Base-by-base conservation (phyloP, 1,140 invertebrate species). In the Drosophila ananassae region DNA sequence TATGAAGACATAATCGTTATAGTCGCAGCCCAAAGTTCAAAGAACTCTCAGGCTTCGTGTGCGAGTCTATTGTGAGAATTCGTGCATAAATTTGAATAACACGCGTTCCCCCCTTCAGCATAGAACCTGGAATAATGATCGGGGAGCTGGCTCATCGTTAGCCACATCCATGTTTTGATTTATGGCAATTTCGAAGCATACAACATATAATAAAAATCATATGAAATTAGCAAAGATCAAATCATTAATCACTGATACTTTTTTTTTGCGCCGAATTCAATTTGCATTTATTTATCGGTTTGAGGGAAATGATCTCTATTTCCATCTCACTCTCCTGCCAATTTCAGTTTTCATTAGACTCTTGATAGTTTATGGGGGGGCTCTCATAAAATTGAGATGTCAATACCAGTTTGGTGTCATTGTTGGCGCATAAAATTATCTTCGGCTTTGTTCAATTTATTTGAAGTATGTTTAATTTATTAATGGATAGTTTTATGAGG, bases 1-100 rank as follows among this genome's bases (percentile, higher is more conserved):
- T 79, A 82, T 87, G 83, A 87, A 89, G 83, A 89, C 82, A 87
- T 87, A 87, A 87, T 89, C 85, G 78, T 87, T 73, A 77, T 77
- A 87, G 77, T 78, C 79, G 79, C 78, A 63, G 63, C 48, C 48
- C 72, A 59, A 64, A 83, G 83, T 87, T 87, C 83, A 87, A 87
- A 89, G 83, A 87, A 87, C 83, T 83, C 84, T 53, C 67, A 6
- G 64, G 13, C 50, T 57, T 57, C 63, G 67, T 69, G 52, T 71
- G 67, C 53, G 64, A 55, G 52, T 62, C 83, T 79, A 64, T 89
- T 83, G 76, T 89, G 83, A 77, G 83, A 87, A 79, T 89, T 89
- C 83, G 80, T 89, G 83, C 79, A 87, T 87, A 87, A 76, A 87
- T 89, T 87, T 89, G 62, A 78, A 78, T 78, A 71, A 59, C 57